These are phyloP conservation scores for Napeogenes inachia DNA, from an alignment of 2,888 invertebrate genomes.

Conservation along the genomic window DNA sequence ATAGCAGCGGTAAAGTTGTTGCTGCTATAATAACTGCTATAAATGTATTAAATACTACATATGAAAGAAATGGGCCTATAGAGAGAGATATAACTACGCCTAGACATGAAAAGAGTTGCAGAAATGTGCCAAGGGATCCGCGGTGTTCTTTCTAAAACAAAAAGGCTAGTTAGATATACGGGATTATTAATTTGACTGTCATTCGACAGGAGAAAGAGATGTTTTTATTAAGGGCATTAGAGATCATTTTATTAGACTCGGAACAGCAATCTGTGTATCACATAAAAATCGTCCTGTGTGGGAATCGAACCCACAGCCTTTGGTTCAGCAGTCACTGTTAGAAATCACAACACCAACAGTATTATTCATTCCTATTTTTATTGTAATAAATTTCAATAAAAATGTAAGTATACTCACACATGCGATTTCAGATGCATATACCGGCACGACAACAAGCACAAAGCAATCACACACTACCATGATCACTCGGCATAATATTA, in stretches of 20 bases:
- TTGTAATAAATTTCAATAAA: slow-evolving; percentile 7
- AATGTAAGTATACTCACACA: slow-evolving; percentile 36
- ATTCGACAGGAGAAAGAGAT: background rate
- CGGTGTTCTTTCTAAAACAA: slow-evolving; percentile 58
- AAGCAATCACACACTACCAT: slow-evolving; percentile 38
- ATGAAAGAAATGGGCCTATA: slow-evolving; percentile 56
- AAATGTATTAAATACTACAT: slow-evolving; percentile 43
- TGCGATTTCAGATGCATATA: background rate
- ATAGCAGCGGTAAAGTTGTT: slow-evolving; percentile 45
- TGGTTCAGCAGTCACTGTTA: too few species aligned
- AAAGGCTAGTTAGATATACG: background rate
- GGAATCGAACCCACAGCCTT: too few species aligned
- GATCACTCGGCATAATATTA: slow-evolving; percentile 40
- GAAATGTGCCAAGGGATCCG: slow-evolving; percentile 53
- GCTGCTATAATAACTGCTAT: slow-evolving; percentile 35
- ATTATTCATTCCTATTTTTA: slow-evolving; percentile 48
- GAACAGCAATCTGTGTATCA: too few species aligned
- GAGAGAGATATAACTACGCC: slow-evolving; percentile 53
- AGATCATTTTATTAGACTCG: too few species aligned
- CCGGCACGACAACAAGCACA: background rate
- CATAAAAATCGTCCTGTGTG: too few species aligned
- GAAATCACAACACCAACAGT: too few species aligned
- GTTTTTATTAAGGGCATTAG: background rate
- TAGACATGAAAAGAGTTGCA: slow-evolving; percentile 54
- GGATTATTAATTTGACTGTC: background rate